Evolutionary conservation across 1,140 invertebrate genomes (phyloP).

Genomic region (Drosophila serrata): DNA sequence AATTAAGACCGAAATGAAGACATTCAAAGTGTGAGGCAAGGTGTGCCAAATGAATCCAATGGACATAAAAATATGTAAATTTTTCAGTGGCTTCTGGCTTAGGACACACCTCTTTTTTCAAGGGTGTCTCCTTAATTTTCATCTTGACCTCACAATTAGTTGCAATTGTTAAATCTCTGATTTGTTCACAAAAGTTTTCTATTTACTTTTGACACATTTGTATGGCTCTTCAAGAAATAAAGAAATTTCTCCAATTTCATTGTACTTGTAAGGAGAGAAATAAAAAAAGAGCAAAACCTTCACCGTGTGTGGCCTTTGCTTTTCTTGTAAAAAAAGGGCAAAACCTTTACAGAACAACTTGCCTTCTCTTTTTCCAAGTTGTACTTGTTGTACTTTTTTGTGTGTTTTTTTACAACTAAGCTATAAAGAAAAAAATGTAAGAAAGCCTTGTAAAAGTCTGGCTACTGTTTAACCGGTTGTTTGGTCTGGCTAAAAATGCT

Average conservation of each 20-base stretch:
- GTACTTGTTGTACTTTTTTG: neutral
- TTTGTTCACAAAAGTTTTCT: slow-evolving; percentile 34
- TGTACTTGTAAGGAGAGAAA: slow-evolving; percentile 34
- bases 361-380: slow-evolving; percentile 25
- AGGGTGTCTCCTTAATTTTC: slow-evolving; percentile 23
- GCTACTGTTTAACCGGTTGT: slow-evolving; percentile 51
- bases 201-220: slow-evolving; percentile 41
- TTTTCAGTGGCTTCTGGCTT: slow-evolving; percentile 62
- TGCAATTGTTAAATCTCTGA: slow-evolving; percentile 14
- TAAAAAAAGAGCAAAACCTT: slow-evolving; percentile 12
- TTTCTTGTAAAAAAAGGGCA: slow-evolving; percentile 18
- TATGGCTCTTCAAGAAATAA: slow-evolving; percentile 40
- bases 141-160: slow-evolving; percentile 18
- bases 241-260: slow-evolving; percentile 48
- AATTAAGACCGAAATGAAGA: slow-evolving; percentile 69
- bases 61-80: slow-evolving; percentile 55
- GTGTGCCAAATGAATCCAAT: slow-evolving; percentile 50
- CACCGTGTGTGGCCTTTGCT: slow-evolving; percentile 39
- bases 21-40: slow-evolving; percentile 55
- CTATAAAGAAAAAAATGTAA: slow-evolving; percentile 25
- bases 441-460: slow-evolving; percentile 35
- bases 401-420: slow-evolving; percentile 27
- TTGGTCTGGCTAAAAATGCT: slow-evolving; percentile 14
- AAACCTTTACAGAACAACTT: slow-evolving; percentile 36
- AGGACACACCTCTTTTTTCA: slow-evolving; percentile 24